Conservation (phyloP, 2,113 vertebrate species). For the Herpetotheres cachinnans region DNA sequence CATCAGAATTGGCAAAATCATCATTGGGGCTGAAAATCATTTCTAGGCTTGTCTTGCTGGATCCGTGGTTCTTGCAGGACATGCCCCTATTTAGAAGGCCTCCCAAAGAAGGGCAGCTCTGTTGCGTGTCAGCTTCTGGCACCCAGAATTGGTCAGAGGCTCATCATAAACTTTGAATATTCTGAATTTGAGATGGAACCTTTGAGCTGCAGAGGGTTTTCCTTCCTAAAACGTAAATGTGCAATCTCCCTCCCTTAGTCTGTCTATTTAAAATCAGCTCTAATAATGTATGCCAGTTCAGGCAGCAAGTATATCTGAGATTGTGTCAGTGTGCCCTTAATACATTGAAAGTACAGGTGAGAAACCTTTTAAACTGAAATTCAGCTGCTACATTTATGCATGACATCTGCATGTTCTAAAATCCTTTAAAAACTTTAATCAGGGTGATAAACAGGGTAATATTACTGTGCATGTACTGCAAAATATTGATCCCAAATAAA, state of each 20-base stretch:
- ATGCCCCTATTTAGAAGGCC: not conserved
- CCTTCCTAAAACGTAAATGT: not conserved
- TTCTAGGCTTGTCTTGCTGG: conserved; percentile 4
- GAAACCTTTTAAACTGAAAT: not conserved
- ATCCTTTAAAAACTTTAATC: not conserved
- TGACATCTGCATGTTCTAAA: conserved; percentile 43
- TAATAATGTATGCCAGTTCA: not conserved
- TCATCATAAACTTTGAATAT: not conserved
- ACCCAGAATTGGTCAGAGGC: not conserved
- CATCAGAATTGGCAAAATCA: not conserved
- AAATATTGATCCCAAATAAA: conserved; percentile 14
- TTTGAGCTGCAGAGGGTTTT: conserved; percentile 45
- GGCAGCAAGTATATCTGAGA: not conserved
- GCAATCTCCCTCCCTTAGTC: not conserved
- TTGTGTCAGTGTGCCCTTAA: not conserved
- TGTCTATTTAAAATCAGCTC: not conserved
- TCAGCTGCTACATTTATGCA: not conserved
- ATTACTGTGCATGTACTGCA: conserved; percentile 12
- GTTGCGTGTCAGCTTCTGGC: not conserved
- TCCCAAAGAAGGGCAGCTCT: not conserved
- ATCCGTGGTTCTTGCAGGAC: conserved; percentile 1
- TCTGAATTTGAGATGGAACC: not conserved
- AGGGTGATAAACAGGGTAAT: conserved; percentile 5
- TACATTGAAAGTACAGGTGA: not conserved
- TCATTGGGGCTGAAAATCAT: not conserved